phyloP scores from a whole-genome alignment of 2,888 invertebrate genomes.

The Lymantria dispar region DNA sequence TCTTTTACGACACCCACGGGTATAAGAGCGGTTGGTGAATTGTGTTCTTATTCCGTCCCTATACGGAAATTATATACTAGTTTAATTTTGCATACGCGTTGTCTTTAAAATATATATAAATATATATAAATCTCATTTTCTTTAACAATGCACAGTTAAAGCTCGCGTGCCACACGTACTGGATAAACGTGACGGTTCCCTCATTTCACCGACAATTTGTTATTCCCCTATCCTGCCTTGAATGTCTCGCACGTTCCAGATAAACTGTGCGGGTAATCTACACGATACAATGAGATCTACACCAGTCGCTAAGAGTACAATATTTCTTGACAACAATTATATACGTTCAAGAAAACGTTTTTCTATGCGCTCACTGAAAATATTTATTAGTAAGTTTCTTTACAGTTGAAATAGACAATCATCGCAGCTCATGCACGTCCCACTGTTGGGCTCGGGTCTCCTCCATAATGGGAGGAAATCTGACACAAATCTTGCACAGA shows the following conservation, averaged over 20 bases:
- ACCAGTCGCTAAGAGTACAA: slow-evolving; percentile 15
- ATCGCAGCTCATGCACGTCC: too few species aligned
- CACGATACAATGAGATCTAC: slow-evolving; percentile 21
- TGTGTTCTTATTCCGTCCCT: too few species aligned
- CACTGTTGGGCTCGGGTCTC: too few species aligned
- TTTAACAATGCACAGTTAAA: slow-evolving; percentile 14
- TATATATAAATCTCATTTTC: background rate
- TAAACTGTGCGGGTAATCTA: slow-evolving; percentile 33
- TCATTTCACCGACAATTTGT: slow-evolving; percentile 29
- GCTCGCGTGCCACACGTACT: slow-evolving; percentile 30
- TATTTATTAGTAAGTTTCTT: too few species aligned
- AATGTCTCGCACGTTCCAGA: slow-evolving; percentile 41
- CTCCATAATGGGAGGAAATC: too few species aligned
- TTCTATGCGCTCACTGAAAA: background rate
- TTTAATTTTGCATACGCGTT: too few species aligned
- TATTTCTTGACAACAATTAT: slow-evolving; percentile 27
- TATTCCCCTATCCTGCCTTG: slow-evolving; percentile 9
- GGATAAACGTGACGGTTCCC: slow-evolving; percentile 15
- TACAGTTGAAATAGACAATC: too few species aligned
- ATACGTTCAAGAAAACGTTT: slow-evolving; percentile 11
- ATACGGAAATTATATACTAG: too few species aligned
- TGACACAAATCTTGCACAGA: too few species aligned
- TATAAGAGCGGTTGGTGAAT: too few species aligned
- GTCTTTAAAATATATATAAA: background rate
- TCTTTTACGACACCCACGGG: too few species aligned